Evolutionary conservation across 2,888 invertebrate genomes (phyloP).

Genomic region (Ormyrus labotus): DNA sequence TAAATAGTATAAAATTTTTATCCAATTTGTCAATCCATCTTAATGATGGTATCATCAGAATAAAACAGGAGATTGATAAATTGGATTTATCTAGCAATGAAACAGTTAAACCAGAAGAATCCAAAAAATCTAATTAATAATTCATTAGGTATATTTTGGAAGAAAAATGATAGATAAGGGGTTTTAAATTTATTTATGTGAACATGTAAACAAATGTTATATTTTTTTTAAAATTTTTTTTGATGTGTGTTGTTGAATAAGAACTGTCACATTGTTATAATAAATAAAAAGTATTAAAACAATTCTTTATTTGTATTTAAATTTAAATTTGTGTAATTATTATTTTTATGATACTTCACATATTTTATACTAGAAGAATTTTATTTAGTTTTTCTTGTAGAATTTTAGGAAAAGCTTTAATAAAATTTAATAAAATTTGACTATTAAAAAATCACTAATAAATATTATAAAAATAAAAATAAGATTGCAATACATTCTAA

Average conservation of each 20-base stretch:
- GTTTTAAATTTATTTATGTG: no score
- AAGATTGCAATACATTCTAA: no score
- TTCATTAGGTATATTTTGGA: constrained; percentile 17
- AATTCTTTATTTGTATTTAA: neutral
- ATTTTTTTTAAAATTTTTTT: constrained; percentile 8
- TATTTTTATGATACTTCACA: no score
- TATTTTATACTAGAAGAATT: no score
- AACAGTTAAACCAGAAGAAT: constrained; percentile 6
- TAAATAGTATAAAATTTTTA: constrained; percentile 63
- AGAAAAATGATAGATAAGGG: neutral
- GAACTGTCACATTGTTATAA: neutral
- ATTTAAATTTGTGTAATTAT: neutral
- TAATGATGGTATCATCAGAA: constrained; percentile 59
- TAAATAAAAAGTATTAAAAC: constrained; percentile 1
- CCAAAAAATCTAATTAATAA: constrained; percentile 25
- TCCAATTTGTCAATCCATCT: constrained; percentile 64
- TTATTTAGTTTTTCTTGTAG: no score
- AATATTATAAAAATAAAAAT: no score
- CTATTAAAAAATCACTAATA: no score
- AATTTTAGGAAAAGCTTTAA: no score
- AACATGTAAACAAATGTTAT: neutral
- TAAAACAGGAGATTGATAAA: constrained; percentile 52
- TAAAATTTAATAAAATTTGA: no score
- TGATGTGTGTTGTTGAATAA: neutral
- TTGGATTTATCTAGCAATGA: constrained; percentile 19